Base-by-base conservation (phyloP, 2,888 invertebrate species). In the Diarsia mendica region DNA sequence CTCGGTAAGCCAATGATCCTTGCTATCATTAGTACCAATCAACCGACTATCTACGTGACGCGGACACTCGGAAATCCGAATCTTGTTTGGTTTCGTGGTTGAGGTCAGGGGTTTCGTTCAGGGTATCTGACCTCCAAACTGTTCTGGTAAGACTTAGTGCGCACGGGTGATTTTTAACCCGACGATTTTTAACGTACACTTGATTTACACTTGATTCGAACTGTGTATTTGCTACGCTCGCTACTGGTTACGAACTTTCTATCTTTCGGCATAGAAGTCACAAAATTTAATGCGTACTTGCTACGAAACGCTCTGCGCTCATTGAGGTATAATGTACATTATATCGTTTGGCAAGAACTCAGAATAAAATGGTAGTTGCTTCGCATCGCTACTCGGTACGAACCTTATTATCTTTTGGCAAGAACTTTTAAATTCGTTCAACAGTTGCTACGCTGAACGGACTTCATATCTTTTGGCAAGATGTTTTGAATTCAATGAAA, bases 51-150 rank as follows among this genome's bases (percentile, higher is more conserved):
- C 65, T 58, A 33, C 48, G 60, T 75, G 75, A 64, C 79, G 76
- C 58, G 63, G 75, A 79, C 75, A 82, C 75, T 82, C 76, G 80
- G 77, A 78, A 80, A 78, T 78, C 81, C 77, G 80, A 78, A 74
- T 66, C 61, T 78, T 80, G 51, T 78, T 78, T 80, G 48, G 53
- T 33, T 53, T 66, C 23, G 60, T 44, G n/a, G 51, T 78, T 28
- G 74, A 80, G 77, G 77, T 80, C 77, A 80, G 44, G 39, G 53
- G 48, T 71, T 44, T 77, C 11, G n/a, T 60, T 80, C 28, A 66
- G 46, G 58, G 80, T 73, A n/a, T 48, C 51, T 74, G 65, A 80
- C 77, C 74, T 80, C 80, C 46, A 53, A 60, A 28, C 13, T 15
- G 55, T 44, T 64, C 55, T 44, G 13, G 48, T 44, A n/a, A 28